phyloP scores from a whole-genome alignment of 2,113 vertebrate genomes.

The Saimiri boliviensis region DNA sequence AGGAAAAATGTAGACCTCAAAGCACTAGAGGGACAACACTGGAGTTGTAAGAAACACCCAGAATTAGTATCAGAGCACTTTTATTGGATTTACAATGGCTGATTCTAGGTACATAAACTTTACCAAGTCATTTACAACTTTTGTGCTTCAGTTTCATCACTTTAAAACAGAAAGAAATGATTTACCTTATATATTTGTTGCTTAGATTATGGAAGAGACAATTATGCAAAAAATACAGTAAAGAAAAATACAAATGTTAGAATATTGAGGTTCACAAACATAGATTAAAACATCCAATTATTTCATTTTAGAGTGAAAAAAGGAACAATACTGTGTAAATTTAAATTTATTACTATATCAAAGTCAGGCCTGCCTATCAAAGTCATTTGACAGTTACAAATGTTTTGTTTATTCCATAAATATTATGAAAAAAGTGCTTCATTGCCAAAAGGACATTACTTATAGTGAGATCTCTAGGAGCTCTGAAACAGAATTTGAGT shows the following conservation, averaged over 20 bases:
- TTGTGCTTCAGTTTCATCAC: background rate
- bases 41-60: background rate
- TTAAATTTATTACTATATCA: background rate
- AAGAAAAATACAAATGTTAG: background rate
- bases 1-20: background rate
- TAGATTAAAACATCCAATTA: background rate
- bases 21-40: background rate
- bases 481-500: background rate
- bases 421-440: background rate
- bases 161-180: background rate
- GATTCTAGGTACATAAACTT: background rate
- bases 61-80: background rate
- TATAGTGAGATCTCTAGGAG: background rate
- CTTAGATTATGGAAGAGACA: background rate
- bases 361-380: background rate
- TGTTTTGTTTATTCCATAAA: background rate
- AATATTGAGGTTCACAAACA: background rate
- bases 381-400: background rate
- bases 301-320: background rate
- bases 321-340: background rate
- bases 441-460: background rate
- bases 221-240: background rate
- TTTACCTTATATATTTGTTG: background rate
- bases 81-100: background rate
- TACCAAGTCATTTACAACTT: background rate